Evolutionary conservation across 2,113 vertebrate genomes (phyloP).

Genomic region (Toxostoma redivivum): DNA sequence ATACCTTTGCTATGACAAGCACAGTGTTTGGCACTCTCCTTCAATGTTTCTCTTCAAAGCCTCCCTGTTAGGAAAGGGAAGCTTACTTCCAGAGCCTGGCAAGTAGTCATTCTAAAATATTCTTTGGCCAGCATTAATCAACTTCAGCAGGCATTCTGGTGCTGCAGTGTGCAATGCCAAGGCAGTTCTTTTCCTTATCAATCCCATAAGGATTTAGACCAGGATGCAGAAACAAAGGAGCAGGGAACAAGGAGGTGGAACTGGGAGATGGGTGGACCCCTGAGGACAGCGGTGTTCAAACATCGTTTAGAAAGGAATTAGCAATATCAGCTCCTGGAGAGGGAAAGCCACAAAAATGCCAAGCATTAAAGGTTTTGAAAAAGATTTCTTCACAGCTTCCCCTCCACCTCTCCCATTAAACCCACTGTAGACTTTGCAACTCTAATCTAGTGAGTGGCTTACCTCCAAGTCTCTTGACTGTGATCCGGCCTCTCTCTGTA

Average conservation of each 20-base stretch:
- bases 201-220: slow-evolving; percentile 30
- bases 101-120: not conserved
- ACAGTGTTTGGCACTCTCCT: not conserved
- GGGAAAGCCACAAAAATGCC: slow-evolving; percentile 30
- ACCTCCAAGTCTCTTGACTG: slow-evolving; percentile 34
- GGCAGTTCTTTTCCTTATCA: slow-evolving; percentile 11
- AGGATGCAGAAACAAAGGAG: slow-evolving; percentile 39
- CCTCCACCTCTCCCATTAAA: not conserved
- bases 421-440: not conserved
- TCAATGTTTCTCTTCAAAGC: not conserved
- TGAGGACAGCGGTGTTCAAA: slow-evolving; percentile 2
- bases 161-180: not conserved
- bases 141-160: not conserved
- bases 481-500: not conserved
- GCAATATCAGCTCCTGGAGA: not conserved
- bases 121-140: not conserved
- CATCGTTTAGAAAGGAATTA: slow-evolving; percentile 51
- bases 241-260: slow-evolving; percentile 19
- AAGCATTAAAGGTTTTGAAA: not conserved
- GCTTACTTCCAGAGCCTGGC: not conserved
- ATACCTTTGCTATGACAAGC: not conserved
- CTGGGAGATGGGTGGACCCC: not conserved
- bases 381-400: slow-evolving; percentile 3
- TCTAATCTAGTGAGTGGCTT: slow-evolving; percentile 39
- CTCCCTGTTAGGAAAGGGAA: not conserved